A percentile compares a stretch with the other conserved stretches of the same genome.
Evolutionary conservation across 2,888 invertebrate species (phyloP).

Genomic region (Strigamia transsilvanica): DNA sequence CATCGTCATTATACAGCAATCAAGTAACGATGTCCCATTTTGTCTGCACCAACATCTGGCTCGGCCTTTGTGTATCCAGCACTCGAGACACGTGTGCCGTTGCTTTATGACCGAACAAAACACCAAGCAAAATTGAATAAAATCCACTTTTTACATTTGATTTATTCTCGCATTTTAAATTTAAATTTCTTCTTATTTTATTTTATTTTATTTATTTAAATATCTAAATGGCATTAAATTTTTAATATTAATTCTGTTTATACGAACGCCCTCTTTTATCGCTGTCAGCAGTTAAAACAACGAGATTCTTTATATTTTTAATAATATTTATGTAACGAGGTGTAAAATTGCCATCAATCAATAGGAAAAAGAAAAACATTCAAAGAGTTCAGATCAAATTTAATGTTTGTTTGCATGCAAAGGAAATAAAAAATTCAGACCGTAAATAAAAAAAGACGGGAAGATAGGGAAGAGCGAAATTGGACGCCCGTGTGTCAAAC

Average conservation of each 20-base stretch:
- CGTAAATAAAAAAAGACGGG: neutral
- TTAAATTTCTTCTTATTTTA: neutral
- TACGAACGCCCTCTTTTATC: neutral
- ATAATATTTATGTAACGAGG: neutral
- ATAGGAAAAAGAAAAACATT: neutral
- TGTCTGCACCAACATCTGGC: neutral
- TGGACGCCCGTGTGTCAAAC: slow-evolving; percentile 42
- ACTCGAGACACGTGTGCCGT: neutral
- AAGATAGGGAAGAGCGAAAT: neutral
- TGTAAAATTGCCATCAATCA: neutral
- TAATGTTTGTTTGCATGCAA: slow-evolving; percentile 37
- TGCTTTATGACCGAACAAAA: neutral
- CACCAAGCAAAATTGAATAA: neutral
- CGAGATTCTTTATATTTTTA: neutral
- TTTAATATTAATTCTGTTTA: neutral
- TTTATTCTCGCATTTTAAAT: neutral
- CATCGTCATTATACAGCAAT: slow-evolving; percentile 39
- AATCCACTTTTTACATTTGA: neutral
- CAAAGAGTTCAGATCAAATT: neutral
- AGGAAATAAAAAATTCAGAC: neutral
- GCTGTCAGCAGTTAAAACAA: neutral
- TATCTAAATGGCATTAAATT: too few relatives aligned
- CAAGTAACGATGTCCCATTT: slow-evolving; percentile 17
- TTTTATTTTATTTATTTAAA: neutral
- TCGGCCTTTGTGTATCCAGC: neutral